Evolutionary conservation across 2,888 invertebrate species (phyloP), one percentile per base, ranked within the genome.

Genomic region (Matsumyia berberina): DNA sequence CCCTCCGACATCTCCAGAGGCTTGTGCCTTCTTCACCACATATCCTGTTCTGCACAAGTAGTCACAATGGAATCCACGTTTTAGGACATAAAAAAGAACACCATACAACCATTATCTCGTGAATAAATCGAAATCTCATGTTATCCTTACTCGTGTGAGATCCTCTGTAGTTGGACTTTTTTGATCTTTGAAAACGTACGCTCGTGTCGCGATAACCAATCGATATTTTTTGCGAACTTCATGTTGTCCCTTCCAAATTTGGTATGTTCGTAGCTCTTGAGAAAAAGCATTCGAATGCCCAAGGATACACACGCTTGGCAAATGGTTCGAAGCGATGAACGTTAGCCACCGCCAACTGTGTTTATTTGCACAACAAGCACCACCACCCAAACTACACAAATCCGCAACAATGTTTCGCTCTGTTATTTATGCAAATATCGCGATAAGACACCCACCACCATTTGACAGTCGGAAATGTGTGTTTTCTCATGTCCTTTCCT

Each of bases 141-240:
- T 57, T 69, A 85, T 69, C 44, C 78, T 86, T 78, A 87, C 87
- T 78, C 85, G 44, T 70, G 85, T 4, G 69, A 74, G 33, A 88
- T 86, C 78, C 86, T 74, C 4, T 66, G 76, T 11, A 79, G 86
- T 58, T 88, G 88, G 70, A 88, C 88, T 53, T 87, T 87, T 83
- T 87, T 88, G 46, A 88, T 87, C 64, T 86, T 80, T 46, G 74
- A 37, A 53, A 88, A 86, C 39, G 86, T 87, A 9, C 78, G 74
- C 66, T 87, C 86, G 17, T 87, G 86, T 12, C 86, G 81, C 7
- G 70, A 72, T 19, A 67, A 24, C 81, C 83, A 78, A 74, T 83
- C 77, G 51, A 86, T 81, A 66, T 64, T 87, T 72, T 83, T 72
- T 8, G 86, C 24, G 29, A 87, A 72, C 85, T 87, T 88, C 88